Evolutionary conservation across 2,797 vertebrate genomes (phyloP).

Genomic region (Myotis daubentonii): DNA sequence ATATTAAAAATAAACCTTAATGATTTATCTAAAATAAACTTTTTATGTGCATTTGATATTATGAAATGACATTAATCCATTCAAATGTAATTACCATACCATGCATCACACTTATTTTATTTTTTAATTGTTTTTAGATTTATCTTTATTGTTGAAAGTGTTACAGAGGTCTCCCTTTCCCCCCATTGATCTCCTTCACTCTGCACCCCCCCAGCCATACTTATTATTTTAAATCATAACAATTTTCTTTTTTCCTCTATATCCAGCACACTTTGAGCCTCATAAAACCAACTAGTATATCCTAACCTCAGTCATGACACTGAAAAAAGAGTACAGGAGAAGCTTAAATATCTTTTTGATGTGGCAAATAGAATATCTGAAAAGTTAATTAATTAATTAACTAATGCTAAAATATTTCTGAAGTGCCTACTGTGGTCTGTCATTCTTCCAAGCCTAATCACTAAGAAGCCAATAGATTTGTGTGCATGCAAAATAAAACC

Average conservation of each 20-base stretch:
- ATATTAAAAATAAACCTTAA: background rate
- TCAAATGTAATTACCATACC: background rate
- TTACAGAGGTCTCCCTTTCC: too few relatives aligned
- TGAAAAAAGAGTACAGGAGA: background rate
- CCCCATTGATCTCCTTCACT: too few relatives aligned
- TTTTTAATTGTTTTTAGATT: background rate
- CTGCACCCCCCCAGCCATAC: too few relatives aligned
- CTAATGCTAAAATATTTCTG: conserved; percentile 28
- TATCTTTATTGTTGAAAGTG: too few relatives aligned
- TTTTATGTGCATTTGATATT: background rate
- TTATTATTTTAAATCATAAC: background rate
- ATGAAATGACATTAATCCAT: background rate
- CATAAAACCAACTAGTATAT: background rate
- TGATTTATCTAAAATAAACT: background rate
- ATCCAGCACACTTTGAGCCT: background rate
- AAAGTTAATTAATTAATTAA: conserved; percentile 29
- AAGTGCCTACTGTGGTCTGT: background rate
- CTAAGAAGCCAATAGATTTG: background rate
- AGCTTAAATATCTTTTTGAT: background rate
- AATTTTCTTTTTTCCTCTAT: background rate
- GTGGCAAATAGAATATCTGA: background rate
- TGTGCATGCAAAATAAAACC: background rate
- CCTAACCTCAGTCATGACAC: background rate
- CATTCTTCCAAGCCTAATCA: background rate
- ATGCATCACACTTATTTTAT: background rate